These are phyloP conservation scores for Hypsopygia costalis DNA, from an alignment of 2,888 invertebrate species.

Conservation along the genomic window DNA sequence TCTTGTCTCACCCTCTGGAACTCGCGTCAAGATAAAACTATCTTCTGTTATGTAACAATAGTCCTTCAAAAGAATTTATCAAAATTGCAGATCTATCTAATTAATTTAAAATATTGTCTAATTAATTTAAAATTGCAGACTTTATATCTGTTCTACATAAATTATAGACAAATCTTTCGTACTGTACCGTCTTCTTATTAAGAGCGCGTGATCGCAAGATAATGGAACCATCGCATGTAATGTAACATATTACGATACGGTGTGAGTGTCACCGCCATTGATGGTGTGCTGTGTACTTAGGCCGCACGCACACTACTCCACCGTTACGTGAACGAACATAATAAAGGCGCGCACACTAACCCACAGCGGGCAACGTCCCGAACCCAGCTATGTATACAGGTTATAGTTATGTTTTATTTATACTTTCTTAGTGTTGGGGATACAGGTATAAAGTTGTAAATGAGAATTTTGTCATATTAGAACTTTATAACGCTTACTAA, in stretches of 20 bases:
- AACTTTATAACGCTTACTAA: slow-evolving; percentile 3
- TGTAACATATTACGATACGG: slow-evolving; percentile 25
- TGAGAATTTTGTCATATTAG: slow-evolving; percentile 28
- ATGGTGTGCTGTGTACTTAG: slow-evolving; percentile 64
- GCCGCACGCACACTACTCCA: slow-evolving; percentile 43
- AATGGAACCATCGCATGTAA: too few species aligned
- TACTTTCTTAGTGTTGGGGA: slow-evolving; percentile 67
- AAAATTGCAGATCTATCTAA: too few species aligned
- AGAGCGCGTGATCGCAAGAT: too few species aligned
- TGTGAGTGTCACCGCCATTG: slow-evolving; percentile 32
- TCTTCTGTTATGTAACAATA: too few species aligned
- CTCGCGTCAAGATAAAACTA: too few species aligned
- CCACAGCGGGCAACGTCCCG: slow-evolving; percentile 69
- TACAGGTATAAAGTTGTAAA: slow-evolving; percentile 36
- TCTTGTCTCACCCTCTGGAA: too few species aligned
- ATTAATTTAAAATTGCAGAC: too few species aligned
- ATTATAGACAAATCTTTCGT: too few species aligned
- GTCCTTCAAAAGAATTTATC: too few species aligned
- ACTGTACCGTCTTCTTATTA: too few species aligned
- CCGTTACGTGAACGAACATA: slow-evolving; percentile 53
- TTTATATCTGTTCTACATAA: too few species aligned
- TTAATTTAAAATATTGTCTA: too few species aligned
- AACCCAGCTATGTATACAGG: slow-evolving; percentile 38
- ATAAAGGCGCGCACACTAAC: slow-evolving; percentile 45
- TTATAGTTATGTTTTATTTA: slow-evolving; percentile 76